Conservation (phyloP, 2,797 vertebrate genomes). For the Emys orbicularis region DNA sequence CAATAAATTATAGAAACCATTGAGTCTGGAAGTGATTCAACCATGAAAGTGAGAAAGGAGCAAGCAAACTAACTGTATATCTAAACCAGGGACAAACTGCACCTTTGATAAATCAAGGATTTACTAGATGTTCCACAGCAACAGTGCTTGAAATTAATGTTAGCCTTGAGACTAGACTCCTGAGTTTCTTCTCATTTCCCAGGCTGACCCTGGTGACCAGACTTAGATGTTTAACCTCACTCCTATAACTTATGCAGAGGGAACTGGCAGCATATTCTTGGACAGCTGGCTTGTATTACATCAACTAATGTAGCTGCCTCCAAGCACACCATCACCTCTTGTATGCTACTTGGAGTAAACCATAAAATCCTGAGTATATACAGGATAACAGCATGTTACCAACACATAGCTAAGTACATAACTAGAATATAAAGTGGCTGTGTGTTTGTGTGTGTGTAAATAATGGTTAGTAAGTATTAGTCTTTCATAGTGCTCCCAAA, state of each 20-base stretch:
- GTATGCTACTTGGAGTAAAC: neutral
- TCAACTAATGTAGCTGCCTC: neutral
- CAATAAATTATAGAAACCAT: neutral
- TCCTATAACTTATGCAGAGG: constrained; percentile 6
- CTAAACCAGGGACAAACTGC: neutral
- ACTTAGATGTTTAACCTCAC: constrained; percentile 6
- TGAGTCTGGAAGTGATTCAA: neutral
- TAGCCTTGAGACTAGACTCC: neutral
- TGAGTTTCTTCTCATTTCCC: constrained; percentile 1
- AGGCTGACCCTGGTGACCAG: neutral
- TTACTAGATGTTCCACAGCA: neutral
- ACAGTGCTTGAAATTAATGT: constrained; percentile 3
- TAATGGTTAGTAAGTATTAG: neutral
- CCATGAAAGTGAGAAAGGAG: constrained; percentile 4
- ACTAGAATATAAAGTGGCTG: neutral
- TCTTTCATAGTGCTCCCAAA: neutral
- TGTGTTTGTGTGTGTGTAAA: neutral
- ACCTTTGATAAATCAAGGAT: constrained; percentile 1
- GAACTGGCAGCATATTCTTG: neutral
- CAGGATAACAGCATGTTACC: neutral
- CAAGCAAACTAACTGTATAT: constrained; percentile 2
- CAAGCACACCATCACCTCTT: neutral
- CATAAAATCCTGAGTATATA: neutral
- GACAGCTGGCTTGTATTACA: neutral
- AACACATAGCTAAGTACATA: neutral